Base-by-base conservation (phyloP, 2,113 vertebrate genomes). In the Ginglymostoma cirratum region DNA sequence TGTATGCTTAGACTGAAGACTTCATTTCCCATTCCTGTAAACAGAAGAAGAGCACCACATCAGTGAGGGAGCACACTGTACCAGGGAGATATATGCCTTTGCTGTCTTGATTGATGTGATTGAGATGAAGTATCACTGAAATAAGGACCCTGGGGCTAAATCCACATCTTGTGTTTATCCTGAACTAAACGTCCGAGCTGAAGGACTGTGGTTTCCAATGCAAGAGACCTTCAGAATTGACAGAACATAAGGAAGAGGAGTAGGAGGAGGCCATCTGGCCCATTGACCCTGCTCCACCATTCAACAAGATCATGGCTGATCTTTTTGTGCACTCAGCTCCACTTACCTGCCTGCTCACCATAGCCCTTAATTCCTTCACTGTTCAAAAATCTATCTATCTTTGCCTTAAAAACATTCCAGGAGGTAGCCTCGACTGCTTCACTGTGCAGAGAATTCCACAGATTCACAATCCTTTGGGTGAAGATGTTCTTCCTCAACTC, bases 21-120 rank as follows among this genome's bases (percentile, higher is more conserved):
- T 98, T 98, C 96, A 97, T 98, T 96, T 98, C 98, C 98, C 98
- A 98, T 78, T 98, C 98, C 98, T 98, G 96, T 76, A 5, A 96
- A 96, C 7, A 61, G 2, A 52, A 10, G 2, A 52, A 10, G 14
- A 93, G 30, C 23, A n/a, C 15, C n/a, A 38, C 19, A 1, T 66
- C n/a, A 93, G 61, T 34, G 0, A 52, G 45, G 85, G 45, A 52
- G 85, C 23, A 52, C 4, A 24, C 24, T 52, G 48, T 27, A 52
- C 23, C 23, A 30, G 45, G 45, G 85, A 7, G 0, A 27, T 21
- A 0, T 48, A 3, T 86, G 5, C 10, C 83, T 45, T 19, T 76
- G 30, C 72, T 48, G 7, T 48, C 1, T 42, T 89, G 52, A 3
- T 30, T 65, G 55, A n/a, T 34, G 38, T 27, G 1, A 24, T 30